These are phyloP conservation scores for Siniperca obscura DNA, from an alignment of 2,797 vertebrate species.

Conservation along the genomic window DNA sequence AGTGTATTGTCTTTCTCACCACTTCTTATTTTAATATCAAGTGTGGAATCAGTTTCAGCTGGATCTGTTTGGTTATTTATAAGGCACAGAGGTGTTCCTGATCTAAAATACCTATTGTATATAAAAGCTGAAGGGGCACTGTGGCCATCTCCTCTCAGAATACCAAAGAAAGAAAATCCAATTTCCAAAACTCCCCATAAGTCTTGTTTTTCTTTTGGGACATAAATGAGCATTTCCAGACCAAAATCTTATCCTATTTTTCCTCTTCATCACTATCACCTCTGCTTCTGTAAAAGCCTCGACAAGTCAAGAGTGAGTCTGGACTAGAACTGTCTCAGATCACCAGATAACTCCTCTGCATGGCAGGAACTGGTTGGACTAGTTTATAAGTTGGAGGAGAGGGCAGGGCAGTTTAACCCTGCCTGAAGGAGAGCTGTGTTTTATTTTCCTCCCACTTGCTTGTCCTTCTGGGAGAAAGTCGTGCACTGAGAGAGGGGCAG, in stretches of 20 bases:
- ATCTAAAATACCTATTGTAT: background rate
- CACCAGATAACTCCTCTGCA: constrained; percentile 76
- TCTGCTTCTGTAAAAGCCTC: constrained; percentile 50
- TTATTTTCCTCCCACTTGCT: constrained; percentile 62
- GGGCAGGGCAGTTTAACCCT: constrained; percentile 82
- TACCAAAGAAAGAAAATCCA: background rate
- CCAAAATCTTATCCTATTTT: constrained; percentile 6
- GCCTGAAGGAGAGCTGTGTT: constrained; percentile 69
- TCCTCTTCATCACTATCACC: constrained; percentile 54
- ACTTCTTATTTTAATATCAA: constrained; percentile 27
- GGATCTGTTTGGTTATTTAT: constrained; percentile 24
- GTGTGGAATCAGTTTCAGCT: constrained; percentile 21
- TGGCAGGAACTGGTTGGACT: constrained; percentile 85
- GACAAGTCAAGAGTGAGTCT: constrained; percentile 75
- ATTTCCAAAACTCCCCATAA: background rate
- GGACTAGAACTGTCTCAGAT: constrained; percentile 75
- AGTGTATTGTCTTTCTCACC: constrained; percentile 58
- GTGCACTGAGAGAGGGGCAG: constrained; percentile 40
- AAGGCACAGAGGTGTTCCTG: background rate
- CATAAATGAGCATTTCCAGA: constrained; percentile 10
- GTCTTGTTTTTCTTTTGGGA: background rate
- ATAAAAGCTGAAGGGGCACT: constrained; percentile 3
- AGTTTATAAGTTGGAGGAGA: constrained; percentile 82
- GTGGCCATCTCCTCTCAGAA: background rate
- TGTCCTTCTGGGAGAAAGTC: constrained; percentile 66